Base-by-base conservation (phyloP, 2,797 vertebrate genomes). In the Coreius guichenoti region DNA sequence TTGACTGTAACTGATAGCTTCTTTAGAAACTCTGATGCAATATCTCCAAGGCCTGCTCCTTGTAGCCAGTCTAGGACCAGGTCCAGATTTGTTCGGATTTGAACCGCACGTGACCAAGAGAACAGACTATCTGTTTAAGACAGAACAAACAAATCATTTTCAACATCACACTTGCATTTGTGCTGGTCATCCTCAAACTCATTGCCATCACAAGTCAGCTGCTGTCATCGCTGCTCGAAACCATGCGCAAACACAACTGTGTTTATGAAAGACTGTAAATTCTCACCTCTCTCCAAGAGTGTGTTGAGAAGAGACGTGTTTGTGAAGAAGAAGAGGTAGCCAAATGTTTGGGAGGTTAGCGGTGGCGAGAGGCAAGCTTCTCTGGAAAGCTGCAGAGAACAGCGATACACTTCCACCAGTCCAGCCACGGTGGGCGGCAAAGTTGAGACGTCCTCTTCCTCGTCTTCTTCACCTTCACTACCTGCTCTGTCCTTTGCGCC, bases 271-370 rank as follows among this genome's bases (percentile, higher is more conserved):
- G 74, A 45, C 26, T 69, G 74, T 68, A 45, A 33, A 54, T 36
- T 81, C 91, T 93, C 91, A 98, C 97, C 97, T 97, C 97, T 95
- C 91, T 98, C 97, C 92, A 98, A 95, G 89, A 98, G 91, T 2
- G 97, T 97, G 87, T 98, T 98, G 91, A 98, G 95, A 88, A 98
- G 93, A 49, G 97, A 98, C 13, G 97, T 97, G 89, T 98, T 98
- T 93, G 97, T 98, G 94, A 98, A 98, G 93, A 98, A 98, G 92
- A 98, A 98, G 89, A 98, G 96, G 92, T 98, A 98, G 88, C 97
- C 97, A 0, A 98, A 98, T 4, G 97, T 98, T 92, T 98, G 97
- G n/a, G 97, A 98, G 79, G 97, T 97, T 43, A 98, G 96, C 1
- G 97, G 97, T 0, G 97, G 96, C 17, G 97, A 97, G 67, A 98